Conservation (phyloP, 2,797 vertebrate genomes). For the Paramormyrops hopkinsi region DNA sequence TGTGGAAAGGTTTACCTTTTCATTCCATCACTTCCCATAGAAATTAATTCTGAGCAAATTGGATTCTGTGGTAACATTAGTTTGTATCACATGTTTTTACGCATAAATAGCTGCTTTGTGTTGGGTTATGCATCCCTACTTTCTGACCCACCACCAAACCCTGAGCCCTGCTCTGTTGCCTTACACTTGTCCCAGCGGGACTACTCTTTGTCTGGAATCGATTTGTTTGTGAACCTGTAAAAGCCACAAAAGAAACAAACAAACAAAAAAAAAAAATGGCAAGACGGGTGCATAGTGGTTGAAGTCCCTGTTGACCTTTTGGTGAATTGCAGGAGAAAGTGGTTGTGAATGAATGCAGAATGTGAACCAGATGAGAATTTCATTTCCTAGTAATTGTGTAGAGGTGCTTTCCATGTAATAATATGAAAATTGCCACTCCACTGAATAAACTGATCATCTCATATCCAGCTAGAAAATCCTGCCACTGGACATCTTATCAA, state of each 20-base stretch:
- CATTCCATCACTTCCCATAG: neutral
- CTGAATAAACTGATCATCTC: neutral
- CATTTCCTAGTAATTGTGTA: neutral
- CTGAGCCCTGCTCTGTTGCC: neutral
- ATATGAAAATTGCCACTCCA: neutral
- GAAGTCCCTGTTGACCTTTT: neutral
- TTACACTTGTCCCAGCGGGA: neutral
- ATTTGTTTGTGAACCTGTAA: slow-evolving; percentile 11
- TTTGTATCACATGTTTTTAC: neutral
- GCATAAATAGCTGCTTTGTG: neutral
- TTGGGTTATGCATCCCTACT: neutral
- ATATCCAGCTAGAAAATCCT: neutral
- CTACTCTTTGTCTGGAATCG: slow-evolving; percentile 7
- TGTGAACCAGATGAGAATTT: neutral
- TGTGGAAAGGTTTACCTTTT: neutral
- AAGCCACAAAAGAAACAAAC: neutral
- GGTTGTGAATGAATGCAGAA: neutral
- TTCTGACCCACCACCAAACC: neutral
- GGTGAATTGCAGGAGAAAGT: neutral
- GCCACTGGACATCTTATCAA: neutral
- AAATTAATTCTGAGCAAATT: neutral
- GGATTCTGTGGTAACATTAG: neutral
- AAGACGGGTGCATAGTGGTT: neutral
- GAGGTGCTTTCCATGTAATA: neutral
- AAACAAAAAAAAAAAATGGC: neutral